A percentile compares a stretch with the other conserved stretches of the same genome.
These are phyloP conservation scores for Probaryconus sp. DNA, from an alignment of 1,140 invertebrate species.

Conservation along the genomic window DNA sequence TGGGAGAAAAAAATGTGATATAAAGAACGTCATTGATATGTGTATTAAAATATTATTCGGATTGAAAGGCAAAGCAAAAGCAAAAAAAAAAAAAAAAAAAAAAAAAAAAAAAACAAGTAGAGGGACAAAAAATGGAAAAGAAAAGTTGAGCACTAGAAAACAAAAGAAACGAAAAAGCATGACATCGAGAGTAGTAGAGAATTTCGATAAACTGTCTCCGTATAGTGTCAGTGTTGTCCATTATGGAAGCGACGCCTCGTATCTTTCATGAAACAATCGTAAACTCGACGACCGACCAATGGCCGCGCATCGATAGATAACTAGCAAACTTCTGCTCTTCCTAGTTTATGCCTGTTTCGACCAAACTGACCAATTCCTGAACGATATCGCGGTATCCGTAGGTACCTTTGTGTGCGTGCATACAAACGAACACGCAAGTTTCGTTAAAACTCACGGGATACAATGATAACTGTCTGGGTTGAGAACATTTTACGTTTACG, in stretches of 20 bases:
- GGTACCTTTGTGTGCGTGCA: conserved; percentile 21
- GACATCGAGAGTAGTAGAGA: conserved; percentile 57
- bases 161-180: conserved; percentile 57
- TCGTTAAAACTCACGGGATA: conserved; percentile 49
- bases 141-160: too few relatives aligned
- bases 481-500: conserved; percentile 54
- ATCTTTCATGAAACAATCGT: conserved; percentile 69
- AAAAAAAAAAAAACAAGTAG: too few relatives aligned
- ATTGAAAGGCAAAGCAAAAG: too few relatives aligned
- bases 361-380: conserved; percentile 64
- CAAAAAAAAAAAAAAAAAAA: too few relatives aligned
- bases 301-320: conserved; percentile 66
- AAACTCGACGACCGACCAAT: conserved; percentile 66
- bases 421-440: conserved; percentile 35
- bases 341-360: conserved; percentile 62
- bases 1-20: too few relatives aligned
- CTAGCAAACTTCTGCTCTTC: conserved; percentile 65
- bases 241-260: conserved; percentile 62
- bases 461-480: conserved; percentile 52
- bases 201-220: conserved; percentile 68
- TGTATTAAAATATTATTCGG: too few relatives aligned
- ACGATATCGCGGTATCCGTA: conserved; percentile 56
- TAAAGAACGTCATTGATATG: too few relatives aligned
- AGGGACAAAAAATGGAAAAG: too few relatives aligned
- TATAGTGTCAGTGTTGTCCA: conserved; percentile 58